Conservation (phyloP, 30 jellyfish, hydroid and myxozoan genomes). For the Catostylus mosaicus region DNA sequence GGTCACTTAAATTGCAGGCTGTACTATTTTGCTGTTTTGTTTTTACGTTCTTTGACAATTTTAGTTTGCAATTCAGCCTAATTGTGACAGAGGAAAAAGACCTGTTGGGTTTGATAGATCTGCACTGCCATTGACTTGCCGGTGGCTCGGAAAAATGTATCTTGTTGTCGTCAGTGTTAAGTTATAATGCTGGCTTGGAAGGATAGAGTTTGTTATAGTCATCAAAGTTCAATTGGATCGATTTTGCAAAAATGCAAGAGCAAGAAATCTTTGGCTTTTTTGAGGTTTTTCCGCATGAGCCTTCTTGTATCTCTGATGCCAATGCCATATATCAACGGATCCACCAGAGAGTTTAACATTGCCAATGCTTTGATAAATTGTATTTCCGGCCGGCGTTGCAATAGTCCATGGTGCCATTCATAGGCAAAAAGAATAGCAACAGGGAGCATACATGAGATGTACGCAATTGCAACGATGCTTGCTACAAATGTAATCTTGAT, state of each 20-base stretch:
- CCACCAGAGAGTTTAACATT: not conserved
- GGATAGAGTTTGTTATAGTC: too few relatives aligned
- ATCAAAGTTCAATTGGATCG: too few relatives aligned
- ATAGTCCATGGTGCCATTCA: not conserved
- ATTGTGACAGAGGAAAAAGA: too few relatives aligned
- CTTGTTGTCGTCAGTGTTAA: too few relatives aligned
- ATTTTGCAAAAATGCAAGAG: not conserved
- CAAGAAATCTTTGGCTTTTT: not conserved
- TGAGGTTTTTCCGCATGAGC: not conserved
- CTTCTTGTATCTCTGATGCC: constrained; percentile 2
- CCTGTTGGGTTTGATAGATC: too few relatives aligned
- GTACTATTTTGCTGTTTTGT: too few relatives aligned
- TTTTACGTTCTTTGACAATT: too few relatives aligned
- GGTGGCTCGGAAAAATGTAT: too few relatives aligned
- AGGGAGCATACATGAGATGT: not conserved
- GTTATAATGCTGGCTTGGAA: too few relatives aligned
- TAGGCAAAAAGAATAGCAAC: not conserved
- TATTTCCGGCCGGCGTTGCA: not conserved
- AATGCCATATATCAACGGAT: not conserved
- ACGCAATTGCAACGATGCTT: not conserved
- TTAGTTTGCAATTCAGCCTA: too few relatives aligned
- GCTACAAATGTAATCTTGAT: not conserved
- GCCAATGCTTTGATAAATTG: not conserved
- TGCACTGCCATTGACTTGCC: too few relatives aligned
- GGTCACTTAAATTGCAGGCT: too few relatives aligned